phyloP scores from a whole-genome alignment of 1,140 invertebrate species.

The Helicorthomorpha holstii region DNA sequence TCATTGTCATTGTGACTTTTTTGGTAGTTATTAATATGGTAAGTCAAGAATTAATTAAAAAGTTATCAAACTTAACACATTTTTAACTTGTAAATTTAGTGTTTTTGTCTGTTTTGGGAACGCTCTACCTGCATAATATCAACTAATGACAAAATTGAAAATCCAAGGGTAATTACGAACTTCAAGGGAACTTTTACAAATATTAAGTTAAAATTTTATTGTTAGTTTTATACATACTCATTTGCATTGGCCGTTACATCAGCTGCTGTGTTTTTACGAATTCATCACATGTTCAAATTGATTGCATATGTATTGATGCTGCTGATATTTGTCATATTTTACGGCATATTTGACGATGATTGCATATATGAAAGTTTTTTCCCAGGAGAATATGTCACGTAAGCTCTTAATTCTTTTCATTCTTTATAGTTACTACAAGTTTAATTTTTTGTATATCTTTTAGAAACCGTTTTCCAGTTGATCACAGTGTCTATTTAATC shows the following conservation, averaged over 20 bases:
- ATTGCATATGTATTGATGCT: slow-evolving; percentile 41
- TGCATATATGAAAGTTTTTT: neutral
- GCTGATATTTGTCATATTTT: neutral
- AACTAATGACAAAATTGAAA: slow-evolving; percentile 16
- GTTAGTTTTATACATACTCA: slow-evolving; percentile 65
- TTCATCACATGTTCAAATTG: slow-evolving; percentile 67
- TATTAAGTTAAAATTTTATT: slow-evolving; percentile 7
- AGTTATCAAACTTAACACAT: neutral
- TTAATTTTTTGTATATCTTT: neutral
- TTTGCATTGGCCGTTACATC: slow-evolving; percentile 56
- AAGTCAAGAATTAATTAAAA: slow-evolving; percentile 7
- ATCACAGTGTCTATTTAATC: slow-evolving; percentile 49
- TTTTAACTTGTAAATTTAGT: neutral
- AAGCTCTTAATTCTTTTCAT: neutral
- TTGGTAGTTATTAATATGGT: slow-evolving; percentile 45
- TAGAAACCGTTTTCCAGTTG: slow-evolving; percentile 25
- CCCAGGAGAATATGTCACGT: neutral
- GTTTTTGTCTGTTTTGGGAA: neutral
- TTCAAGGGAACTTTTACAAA: neutral
- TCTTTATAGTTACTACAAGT: too few species aligned
- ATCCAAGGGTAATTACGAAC: neutral
- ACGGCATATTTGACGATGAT: neutral
- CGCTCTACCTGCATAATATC: neutral
- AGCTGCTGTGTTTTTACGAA: slow-evolving; percentile 63
- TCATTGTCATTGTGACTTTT: slow-evolving; percentile 39